phyloP scores from a whole-genome alignment of 2,797 vertebrate species.

The Gouania willdenowi region DNA sequence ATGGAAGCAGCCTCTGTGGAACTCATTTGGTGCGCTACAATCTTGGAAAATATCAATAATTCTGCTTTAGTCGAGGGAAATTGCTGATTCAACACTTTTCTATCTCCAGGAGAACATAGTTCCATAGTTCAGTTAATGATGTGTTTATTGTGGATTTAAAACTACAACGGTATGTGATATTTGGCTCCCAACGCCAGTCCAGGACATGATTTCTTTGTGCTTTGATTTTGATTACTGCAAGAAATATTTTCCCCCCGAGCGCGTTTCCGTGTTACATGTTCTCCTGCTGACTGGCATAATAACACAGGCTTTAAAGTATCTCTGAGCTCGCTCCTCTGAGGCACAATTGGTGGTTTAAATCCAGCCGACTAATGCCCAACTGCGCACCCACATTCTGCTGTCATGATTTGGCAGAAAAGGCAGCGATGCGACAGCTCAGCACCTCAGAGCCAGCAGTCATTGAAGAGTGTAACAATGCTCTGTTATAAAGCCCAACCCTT shows the following conservation, averaged over 20 bases:
- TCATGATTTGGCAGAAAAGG: constrained; percentile 41
- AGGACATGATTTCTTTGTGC: neutral
- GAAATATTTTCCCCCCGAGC: constrained; percentile 17
- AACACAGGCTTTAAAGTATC: constrained; percentile 11
- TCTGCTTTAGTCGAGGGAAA: constrained; percentile 47
- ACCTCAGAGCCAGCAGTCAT: constrained; percentile 32
- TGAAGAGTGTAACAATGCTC: constrained; percentile 44
- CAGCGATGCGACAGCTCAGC: constrained; percentile 49
- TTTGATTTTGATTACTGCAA: constrained; percentile 17
- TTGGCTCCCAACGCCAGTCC: constrained; percentile 28
- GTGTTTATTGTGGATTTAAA: constrained; percentile 40
- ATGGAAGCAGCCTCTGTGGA: constrained; percentile 33
- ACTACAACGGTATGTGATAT: constrained; percentile 31
- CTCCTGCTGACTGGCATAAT: constrained; percentile 23
- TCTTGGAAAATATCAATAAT: constrained; percentile 64
- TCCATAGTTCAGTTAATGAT: constrained; percentile 64
- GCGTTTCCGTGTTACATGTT: too few species aligned
- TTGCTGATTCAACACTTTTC: constrained; percentile 55
- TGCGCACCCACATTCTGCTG: constrained; percentile 28
- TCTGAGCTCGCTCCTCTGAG: constrained; percentile 25
- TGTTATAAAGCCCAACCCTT: constrained; percentile 51
- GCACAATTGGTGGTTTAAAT: constrained; percentile 44
- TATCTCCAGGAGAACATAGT: constrained; percentile 58
- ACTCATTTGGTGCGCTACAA: constrained; percentile 44
- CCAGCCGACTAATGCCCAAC: constrained; percentile 41